Evolutionary conservation across 1,140 invertebrate species (phyloP), one percentile per base, ranked within the genome.

Genomic region (Vanessa atalanta): DNA sequence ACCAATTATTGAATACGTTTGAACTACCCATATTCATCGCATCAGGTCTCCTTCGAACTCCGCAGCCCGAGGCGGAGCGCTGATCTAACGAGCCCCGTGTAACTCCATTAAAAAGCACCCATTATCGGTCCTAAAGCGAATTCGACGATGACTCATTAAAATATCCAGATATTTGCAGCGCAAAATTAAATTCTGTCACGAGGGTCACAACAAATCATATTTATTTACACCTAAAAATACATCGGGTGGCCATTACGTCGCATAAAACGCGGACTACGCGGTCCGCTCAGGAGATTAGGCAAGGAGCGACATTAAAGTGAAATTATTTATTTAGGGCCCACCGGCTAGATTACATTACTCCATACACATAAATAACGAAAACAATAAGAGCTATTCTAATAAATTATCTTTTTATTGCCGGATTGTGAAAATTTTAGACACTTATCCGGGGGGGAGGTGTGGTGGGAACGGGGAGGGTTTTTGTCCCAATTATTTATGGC

Each of bases 321-420:
- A 91, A 93, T 91, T 93, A 93, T 93, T 93, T 93, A 93, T 93
- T 91, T 91, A 92, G 90, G 91, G 80, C 84, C 83, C 80, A 79
- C 80, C 81, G 80, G 83, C 89, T 93, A 93, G 91, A 93, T 93
- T 92, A 93, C 88, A 92, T 92, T 91, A 92, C 90, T 89, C 85
- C 91, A 92, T 93, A 92, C 87, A 91, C 89, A 93, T 93, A 93
- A 93, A 92, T 93, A 93, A 92, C 88, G 86, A 90, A 93, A 93
- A 91, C 91, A 93, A 93, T 93, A 93, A 91, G 89, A 91, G 91
- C 89, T 91, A 91, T 91, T 90, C 87, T 91, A 91, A 91, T 91
- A 93, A 93, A 91, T 93, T 93, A 91, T 90, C 89, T 93, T 93
- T 93, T 93, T 91, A 93, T 93, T 93, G 89, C 91, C 85, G 91